These are phyloP conservation scores for Dione juno DNA, from an alignment of 2,888 invertebrate species.

Conservation along the genomic window DNA sequence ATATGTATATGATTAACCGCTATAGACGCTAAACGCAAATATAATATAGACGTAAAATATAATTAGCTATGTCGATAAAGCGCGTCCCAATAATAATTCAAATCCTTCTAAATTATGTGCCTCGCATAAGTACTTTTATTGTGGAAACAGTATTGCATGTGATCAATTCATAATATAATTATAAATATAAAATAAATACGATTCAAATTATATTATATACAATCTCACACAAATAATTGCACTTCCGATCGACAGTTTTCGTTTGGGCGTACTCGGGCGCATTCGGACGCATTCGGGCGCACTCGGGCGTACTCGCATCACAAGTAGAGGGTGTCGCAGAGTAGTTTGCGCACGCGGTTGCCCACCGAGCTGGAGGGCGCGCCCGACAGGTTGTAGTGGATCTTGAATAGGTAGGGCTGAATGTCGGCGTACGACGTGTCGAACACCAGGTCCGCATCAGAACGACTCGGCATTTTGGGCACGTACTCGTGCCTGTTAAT, in stretches of 20 bases:
- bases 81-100: conserved; percentile 23
- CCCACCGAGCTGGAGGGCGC: conserved; percentile 92
- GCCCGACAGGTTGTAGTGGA: conserved; percentile 91
- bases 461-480: conserved; percentile 96
- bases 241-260: conserved; percentile 38
- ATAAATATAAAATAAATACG: conserved; percentile 33
- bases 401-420: conserved; percentile 98
- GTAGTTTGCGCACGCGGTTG: conserved; percentile 94
- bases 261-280: too few species aligned
- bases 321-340: conserved; percentile 92
- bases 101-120: conserved; percentile 37
- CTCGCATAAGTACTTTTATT: conserved; percentile 43
- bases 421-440: conserved; percentile 96
- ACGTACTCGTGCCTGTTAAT: conserved; percentile 98
- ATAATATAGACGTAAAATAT: too few species aligned
- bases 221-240: conserved; percentile 46
- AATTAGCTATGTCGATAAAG: conserved; percentile 55
- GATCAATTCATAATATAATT: conserved; percentile 32
- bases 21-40: conserved; percentile 58
- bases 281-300: too few species aligned
- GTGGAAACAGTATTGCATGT: conserved; percentile 34
- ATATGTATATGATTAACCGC: conserved; percentile 50
- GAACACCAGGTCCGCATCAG: conserved; percentile 96
- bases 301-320: conserved; percentile 78
- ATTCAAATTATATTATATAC: conserved; percentile 46